Conservation (phyloP, 2,888 invertebrate genomes). For the Thalpophila matura region DNA sequence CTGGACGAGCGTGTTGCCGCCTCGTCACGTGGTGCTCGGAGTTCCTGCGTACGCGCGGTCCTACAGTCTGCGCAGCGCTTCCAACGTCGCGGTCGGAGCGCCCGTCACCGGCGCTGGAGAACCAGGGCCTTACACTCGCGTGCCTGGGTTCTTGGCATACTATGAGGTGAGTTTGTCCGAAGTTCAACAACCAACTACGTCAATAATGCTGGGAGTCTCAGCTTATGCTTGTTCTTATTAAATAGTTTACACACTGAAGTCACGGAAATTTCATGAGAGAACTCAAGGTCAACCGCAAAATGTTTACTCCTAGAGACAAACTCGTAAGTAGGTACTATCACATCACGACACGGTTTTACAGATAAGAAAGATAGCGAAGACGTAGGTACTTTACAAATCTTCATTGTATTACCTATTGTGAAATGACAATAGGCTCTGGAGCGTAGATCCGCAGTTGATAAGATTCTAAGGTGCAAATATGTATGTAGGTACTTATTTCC, state of each 20-base stretch:
- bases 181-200: background rate
- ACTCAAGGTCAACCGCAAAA: constrained; percentile 2
- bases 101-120: constrained; percentile 92
- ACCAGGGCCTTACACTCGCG: constrained; percentile 93
- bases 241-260: background rate
- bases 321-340: constrained; percentile 5
- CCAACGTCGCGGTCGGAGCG: constrained; percentile 89
- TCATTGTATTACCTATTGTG: constrained; percentile 19
- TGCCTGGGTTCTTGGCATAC: constrained; percentile 94
- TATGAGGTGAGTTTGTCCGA: constrained; percentile 91
- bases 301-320: background rate
- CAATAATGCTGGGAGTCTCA: background rate
- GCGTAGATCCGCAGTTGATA: constrained; percentile 5
- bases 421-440: constrained; percentile 7
- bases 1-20: constrained; percentile 93
- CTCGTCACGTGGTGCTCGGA: constrained; percentile 93
- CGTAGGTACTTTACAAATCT: constrained; percentile 6
- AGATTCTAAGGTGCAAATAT: background rate
- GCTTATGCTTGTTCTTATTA: background rate
- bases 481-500: no score
- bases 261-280: background rate
- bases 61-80: constrained; percentile 91
- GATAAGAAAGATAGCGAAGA: constrained; percentile 20
- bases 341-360: constrained; percentile 8
- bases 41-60: constrained; percentile 95